A percentile compares a stretch with the other conserved stretches of the same genome.
Evolutionary conservation across 2,888 invertebrate species (phyloP).

Genomic region (Cloeon dipterum): DNA sequence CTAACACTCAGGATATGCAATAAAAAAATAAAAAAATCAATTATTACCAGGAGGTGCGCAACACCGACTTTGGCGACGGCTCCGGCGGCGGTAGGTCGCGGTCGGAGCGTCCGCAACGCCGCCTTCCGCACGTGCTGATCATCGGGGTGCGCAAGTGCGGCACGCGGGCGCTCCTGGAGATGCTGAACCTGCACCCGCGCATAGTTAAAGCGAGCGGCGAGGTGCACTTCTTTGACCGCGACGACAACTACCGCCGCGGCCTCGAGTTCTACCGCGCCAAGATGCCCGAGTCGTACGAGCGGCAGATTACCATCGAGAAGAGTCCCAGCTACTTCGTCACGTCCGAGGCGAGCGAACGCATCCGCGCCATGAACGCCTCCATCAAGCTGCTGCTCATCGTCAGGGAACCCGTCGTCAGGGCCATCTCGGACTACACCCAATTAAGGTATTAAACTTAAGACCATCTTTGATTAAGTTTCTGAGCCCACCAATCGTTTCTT

Average conservation of each 20-base stretch:
- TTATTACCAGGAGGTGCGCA: no score
- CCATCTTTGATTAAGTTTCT: no score
- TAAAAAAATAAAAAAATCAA: no score
- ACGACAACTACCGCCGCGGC: conserved; percentile 76
- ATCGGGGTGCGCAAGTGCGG: conserved; percentile 94
- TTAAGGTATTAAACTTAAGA: conserved; percentile 62
- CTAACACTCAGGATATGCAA: no score
- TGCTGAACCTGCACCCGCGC: conserved; percentile 81
- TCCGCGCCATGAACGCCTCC: conserved; percentile 81
- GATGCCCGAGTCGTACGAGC: conserved; percentile 23
- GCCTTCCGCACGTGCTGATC: conserved; percentile 38
- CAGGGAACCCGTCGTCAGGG: conserved; percentile 83
- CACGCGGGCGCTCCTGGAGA: conserved; percentile 85
- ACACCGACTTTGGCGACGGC: no score
- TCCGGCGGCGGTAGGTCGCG: no score
- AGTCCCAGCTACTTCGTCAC: conserved; percentile 96
- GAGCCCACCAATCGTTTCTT: no score
- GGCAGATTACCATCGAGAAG: conserved; percentile 73
- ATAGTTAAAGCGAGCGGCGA: conserved; percentile 85
- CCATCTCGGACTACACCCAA: conserved; percentile 93
- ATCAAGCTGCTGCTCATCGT: conserved; percentile 82
- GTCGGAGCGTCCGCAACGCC: no score
- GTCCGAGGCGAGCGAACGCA: conserved; percentile 81
- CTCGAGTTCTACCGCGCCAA: conserved; percentile 87
- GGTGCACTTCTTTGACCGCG: conserved; percentile 91